Percentiles rank a stretch among this genome's conserved stretches.
phyloP scores from a whole-genome alignment of 2,113 vertebrate species.

The Orientallactaga bullata region DNA sequence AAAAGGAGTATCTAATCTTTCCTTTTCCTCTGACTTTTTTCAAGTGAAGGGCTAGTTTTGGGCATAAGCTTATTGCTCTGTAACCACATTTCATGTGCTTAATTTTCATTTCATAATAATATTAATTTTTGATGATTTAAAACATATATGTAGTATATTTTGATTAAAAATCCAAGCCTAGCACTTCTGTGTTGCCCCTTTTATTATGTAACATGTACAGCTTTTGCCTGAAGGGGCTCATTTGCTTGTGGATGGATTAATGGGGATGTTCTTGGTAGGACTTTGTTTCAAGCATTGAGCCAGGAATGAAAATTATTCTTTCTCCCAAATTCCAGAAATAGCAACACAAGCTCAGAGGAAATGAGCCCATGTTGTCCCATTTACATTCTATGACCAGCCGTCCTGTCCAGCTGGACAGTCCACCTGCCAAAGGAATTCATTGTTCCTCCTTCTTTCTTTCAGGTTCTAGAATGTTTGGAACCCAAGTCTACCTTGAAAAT shows the following conservation, averaged over 20 bases:
- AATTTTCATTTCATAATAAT: no score
- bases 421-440: constrained; percentile 41
- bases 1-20: background rate
- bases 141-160: no score
- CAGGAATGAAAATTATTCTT: constrained; percentile 30
- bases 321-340: constrained; percentile 54
- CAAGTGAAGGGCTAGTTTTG: no score
- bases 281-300: constrained; percentile 6
- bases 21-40: background rate
- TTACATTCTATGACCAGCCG: background rate
- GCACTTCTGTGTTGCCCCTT: background rate
- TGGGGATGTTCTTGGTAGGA: background rate
- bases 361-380: background rate
- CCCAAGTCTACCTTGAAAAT: constrained; percentile 17
- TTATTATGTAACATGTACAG: background rate
- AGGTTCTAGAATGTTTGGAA: constrained; percentile 52
- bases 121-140: no score
- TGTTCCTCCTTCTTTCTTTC: background rate
- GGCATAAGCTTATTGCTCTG: no score
- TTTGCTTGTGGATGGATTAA: background rate
- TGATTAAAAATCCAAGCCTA: background rate
- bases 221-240: background rate
- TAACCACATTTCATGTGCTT: no score
- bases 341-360: background rate
- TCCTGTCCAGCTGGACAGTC: background rate